Base-by-base conservation (phyloP, 2,888 invertebrate species). In the Adineta ricciae region DNA sequence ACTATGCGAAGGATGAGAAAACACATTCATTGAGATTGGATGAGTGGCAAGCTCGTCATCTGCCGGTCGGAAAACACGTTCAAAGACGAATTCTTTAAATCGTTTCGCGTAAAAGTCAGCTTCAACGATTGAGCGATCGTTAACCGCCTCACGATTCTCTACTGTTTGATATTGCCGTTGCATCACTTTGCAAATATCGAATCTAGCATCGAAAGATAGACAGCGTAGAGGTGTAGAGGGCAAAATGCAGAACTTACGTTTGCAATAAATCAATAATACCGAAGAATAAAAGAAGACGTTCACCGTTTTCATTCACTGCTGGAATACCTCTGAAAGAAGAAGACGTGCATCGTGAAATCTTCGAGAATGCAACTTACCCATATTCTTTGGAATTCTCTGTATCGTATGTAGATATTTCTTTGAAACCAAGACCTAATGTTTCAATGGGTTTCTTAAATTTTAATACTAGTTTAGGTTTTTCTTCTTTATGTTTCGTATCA, bases 231-330 rank as follows among this genome's bases (percentile, higher is more conserved):
- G n/a, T n/a, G n/a, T n/a, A n/a, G n/a, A n/a, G n/a, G n/a, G n/a
- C n/a, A n/a, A n/a, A n/a, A n/a, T n/a, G n/a, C n/a, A n/a, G n/a
- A n/a, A 78, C 78, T 41, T 78, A 78, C 78, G 78, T 97, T 92
- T 99, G 99, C 87, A 99, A 93, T 90, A 99, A 99, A 91, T 99
- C 99, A 90, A 99, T 99, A 89, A 99, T 94, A 89, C 99, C 99
- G 87, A 98, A 93, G 92, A 96, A 99, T 83, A 98, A 56, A n/a
- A 86, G 41, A 14, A 86, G 46, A 38, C 84, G 83, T 52, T 86
- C 84, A 36, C 86, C 86, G 19, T 83, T 83, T n/a, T 49, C 83
- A 78, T 56, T 86, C 27, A 73, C 49, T 24, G 86, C 86, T 19
- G 84, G 84, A n/a, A 86, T 78, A 8, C 78, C 78, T n/a, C 64